Base-by-base conservation (phyloP, 2,797 vertebrate species). In the Acipenser ruthenus region DNA sequence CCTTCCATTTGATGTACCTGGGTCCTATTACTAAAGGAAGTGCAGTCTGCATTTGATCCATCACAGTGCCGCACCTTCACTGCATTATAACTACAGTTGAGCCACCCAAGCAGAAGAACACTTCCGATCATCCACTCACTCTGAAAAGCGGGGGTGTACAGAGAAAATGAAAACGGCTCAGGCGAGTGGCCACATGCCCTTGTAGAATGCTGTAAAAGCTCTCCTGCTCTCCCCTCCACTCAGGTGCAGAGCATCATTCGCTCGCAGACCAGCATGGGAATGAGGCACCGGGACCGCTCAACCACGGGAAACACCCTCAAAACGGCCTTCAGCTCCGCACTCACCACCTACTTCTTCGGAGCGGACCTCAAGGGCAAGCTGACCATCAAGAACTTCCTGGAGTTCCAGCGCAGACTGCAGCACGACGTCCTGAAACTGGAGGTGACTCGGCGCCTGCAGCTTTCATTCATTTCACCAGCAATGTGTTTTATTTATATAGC, bases 241-340 rank as follows among this genome's bases (percentile, higher is more conserved):
- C 62, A 98, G 97, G 97, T 99, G 68, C 97, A 99, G 84, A 99
- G 95, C 79, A 99, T 99, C 81, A 98, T 98, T 73, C 94, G 97
- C 1, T 99, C 97, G 64, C 97, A 99, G 76, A 99, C 97, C 74
- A 99, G 97, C 69, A 99, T 99, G 94, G 97, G 97, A 23, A 99
- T 99, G 97, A 89, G 97, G 0, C 97, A 99, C 79, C 84, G 97
- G 1, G 96, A 99, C 79, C 93, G 97, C 48, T 91, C 96, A 62
- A 99, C 96, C 8, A 99, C 97, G 0, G 97, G 97, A 0, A 99
- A 99, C 86, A 99, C 94, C 1, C 88, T 99, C 73, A 98, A 94
- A 78, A 94, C 90, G 0, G 92, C 92, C 11, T 96, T 97, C 80
- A 97, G 87, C 85, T 99, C 97, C 0, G 97, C 97, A 0, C 93